Base-by-base conservation (phyloP, 2,797 vertebrate species). In the Muscicapa comitata region DNA sequence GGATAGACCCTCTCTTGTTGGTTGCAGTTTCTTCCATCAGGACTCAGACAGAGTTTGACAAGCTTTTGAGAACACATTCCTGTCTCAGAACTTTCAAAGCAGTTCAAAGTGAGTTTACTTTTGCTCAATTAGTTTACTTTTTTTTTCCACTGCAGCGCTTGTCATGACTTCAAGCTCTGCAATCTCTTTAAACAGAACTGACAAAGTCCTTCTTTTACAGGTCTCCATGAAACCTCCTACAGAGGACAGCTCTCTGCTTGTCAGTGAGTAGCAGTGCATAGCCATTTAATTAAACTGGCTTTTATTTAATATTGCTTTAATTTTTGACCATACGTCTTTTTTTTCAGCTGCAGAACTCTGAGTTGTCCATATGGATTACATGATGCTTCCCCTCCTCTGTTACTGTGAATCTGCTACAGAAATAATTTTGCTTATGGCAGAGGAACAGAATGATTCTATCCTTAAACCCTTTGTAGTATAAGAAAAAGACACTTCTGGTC, bases 71-170 rank as follows among this genome's bases (percentile, higher is more conserved):
- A 72, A 80, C 35, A 77, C 8, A 37, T 35, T 80, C 31, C 55
- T 18, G 23, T 23, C 58, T 72, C 76, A 72, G 72, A 84, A 88
- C 72, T 65, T 93, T 29, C 48, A 40, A 66, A 83, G 68, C 59
- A 59, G 26, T 58, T 90, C 12, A 43, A 84, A 88, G 53, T 61
- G 17, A 88, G 26, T 80, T 94, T 80, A 71, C 51, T 71, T 84
- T 18, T 78, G 28, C 70, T 84, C 45, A 67, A 31, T 84, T 57
- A 70, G 35, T 73, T 92, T 42, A 31, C 35, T 38, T 72, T 50
- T 84, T 72, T 61, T 42, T 61, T 59, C 45, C 55, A 47, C 4
- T 40, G 53, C 61, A 84, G 50, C 2, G 7, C 38, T 78, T 84
- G 53, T 43, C 61, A n/a, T 31, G 54, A 53, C 37, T 67, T 74